Percentiles rank a stretch among this genome's conserved stretches.
Conservation (phyloP, 2,113 vertebrate species). For the Lycaon pictus region DNA sequence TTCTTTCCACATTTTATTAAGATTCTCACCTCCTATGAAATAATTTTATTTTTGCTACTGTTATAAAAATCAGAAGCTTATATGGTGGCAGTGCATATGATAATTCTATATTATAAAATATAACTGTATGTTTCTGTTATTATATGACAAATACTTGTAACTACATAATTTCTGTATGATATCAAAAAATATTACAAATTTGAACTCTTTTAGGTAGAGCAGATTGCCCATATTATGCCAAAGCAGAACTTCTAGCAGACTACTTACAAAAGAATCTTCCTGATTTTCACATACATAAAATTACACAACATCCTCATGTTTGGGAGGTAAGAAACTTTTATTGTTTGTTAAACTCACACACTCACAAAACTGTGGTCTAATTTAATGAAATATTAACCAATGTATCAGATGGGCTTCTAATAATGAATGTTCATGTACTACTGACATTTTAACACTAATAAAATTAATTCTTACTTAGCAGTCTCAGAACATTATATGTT, state of each 20-base stretch:
- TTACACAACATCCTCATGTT: constrained; percentile 89
- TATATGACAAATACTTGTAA: not conserved
- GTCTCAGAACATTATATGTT: not conserved
- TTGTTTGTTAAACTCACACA: not conserved
- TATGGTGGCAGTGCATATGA: not conserved
- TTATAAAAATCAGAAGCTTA: constrained; percentile 38
- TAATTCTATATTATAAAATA: not conserved
- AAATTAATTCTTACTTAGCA: not conserved
- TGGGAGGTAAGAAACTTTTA: constrained; percentile 92
- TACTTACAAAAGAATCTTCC: constrained; percentile 91
- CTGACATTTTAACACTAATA: not conserved
- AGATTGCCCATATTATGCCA: constrained; percentile 93
- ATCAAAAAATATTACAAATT: constrained; percentile 43
- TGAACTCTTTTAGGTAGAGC: constrained; percentile 89
- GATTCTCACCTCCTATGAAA: constrained; percentile 4
- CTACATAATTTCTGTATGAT: not conserved
- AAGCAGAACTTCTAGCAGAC: constrained; percentile 94
- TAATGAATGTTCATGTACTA: constrained; percentile 10
- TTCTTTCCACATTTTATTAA: constrained; percentile 13
- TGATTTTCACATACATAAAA: constrained; percentile 92
- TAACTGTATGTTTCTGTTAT: not conserved
- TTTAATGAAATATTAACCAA: constrained; percentile 15
- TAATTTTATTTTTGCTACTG: constrained; percentile 18
- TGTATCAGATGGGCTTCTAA: not conserved
- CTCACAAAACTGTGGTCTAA: not conserved